Conservation (phyloP, 2,113 vertebrate genomes). For the Notothenia rossii region DNA sequence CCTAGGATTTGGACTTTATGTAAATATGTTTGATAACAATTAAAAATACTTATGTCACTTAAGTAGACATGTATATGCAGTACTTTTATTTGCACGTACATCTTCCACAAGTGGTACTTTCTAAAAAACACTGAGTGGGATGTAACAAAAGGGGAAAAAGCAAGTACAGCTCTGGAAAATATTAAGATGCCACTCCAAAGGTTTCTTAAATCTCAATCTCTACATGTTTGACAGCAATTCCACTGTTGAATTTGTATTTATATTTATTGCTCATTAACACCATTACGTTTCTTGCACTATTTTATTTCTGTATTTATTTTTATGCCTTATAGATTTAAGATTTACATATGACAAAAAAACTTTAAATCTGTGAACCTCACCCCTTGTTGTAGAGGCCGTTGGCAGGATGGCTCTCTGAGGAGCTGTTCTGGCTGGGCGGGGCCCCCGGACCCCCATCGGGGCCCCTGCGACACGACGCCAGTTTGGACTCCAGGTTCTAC, state of each 20-base stretch:
- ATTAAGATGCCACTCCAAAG: too few relatives aligned
- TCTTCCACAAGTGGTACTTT: background rate
- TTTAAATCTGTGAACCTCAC: slow-evolving; percentile 18
- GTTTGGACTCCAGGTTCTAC: slow-evolving; percentile 94
- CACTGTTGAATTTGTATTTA: too few relatives aligned
- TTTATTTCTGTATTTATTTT: too few relatives aligned
- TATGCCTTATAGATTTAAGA: too few relatives aligned
- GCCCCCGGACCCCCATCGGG: slow-evolving; percentile 68
- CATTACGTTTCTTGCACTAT: too few relatives aligned
- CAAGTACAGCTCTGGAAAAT: too few relatives aligned
- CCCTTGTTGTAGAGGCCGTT: slow-evolving; percentile 68
- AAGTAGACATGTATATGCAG: background rate
- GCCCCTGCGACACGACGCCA: slow-evolving; percentile 88
- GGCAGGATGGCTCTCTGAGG: slow-evolving; percentile 79
- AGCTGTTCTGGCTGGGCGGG: slow-evolving; percentile 73
- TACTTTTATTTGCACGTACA: too few relatives aligned
- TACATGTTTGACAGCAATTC: too few relatives aligned
- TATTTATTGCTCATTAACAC: too few relatives aligned
- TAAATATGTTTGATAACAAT: background rate
- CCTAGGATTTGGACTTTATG: background rate
- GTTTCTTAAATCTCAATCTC: too few relatives aligned
- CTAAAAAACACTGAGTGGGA: background rate
- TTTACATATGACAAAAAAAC: too few relatives aligned
- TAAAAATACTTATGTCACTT: background rate
- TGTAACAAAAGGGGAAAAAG: background rate